Evolutionary conservation across 2,888 invertebrate genomes (phyloP), one percentile per base, ranked within the genome.

Genomic region (Sarcophaga variegata): DNA sequence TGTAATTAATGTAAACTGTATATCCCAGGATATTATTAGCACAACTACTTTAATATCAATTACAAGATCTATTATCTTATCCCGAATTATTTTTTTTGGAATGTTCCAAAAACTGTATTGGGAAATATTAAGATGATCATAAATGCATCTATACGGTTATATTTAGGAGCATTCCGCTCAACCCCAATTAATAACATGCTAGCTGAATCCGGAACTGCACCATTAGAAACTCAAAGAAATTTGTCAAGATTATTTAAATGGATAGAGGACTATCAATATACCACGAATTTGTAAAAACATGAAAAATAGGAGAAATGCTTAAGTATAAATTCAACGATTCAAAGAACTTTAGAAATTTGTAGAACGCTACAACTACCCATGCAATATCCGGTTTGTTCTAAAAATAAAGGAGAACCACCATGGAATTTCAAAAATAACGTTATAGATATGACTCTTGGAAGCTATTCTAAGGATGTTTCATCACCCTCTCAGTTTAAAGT

Each of bases 101-200:
- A 80, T 49, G 20, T 70, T 4, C 62, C 78, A 0, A 85, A 78
- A 49, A 22, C 71, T 0, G 27, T 17, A 12, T 12, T 81, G 27
- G 22, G 47, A 2, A 85, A 87, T 76, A 66, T 87, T 22, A 74
- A 83, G 54, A 49, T 69, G 4, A 45, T 79, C 3, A 12, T 74
- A 11, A 71, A 87, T 54, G 11, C 79, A 3, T 81, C 88, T 12
- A 17, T 80, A 0, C 69, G 85, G 63, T 17, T 47, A 1, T 17
- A 80, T 11, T 20, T 88, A 4, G 71, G 75, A 10, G 78, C 83
- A 5, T 88, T 69, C 60, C 64, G 81, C 4, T 27, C 87, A 0
- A 83, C 85, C 4, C 85, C 83, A 8, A 83, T 83, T 8, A 72
- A 83, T 25, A 88, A 86, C 22, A 66, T 86, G 62, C 69, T 85